Evolutionary conservation across 2,888 invertebrate species (phyloP), one percentile per base, ranked within the genome.

Genomic region (Julus scanicus): DNA sequence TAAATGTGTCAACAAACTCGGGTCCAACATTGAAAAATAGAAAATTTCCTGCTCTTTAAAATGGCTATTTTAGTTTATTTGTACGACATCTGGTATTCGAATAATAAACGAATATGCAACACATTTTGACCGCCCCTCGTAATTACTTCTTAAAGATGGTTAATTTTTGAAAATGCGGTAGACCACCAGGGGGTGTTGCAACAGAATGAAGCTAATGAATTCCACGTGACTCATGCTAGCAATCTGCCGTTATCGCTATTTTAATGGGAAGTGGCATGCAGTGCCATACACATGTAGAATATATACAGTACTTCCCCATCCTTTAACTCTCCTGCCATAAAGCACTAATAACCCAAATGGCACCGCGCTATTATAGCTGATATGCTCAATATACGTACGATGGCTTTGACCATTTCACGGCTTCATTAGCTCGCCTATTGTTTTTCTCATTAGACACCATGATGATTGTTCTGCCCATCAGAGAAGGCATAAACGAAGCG

Each of bases 361-460:
- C 71, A 71, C 71, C 17, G 29, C 9, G 29, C 71, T 71, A 71
- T 71, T 71, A 71, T 71, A 29, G 71, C n/a, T 20, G 71, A 71
- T 71, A 20, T 71, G 71, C 71, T 29, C 71, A 71, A 71, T 29
- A 29, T 29, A 71, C 20, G 71, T 20, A 71, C 71, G 71, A 20
- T 29, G 71, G 71, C 71, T 20, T 29, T 20, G 71, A 20, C n/a
- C 71, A 71, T 71, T 71, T 71, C 71, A 71, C 71, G 71, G 71
- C 29, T 71, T 71, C 71, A 71, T 71, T 71, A 29, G 71, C 71
- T 71, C 71, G 71, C 71, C 71, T 71, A 71, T 71, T 71, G 71
- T 71, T 71, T 71, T 71, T 71, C 71, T 71, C 71, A 71, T 71
- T 71, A 71, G 71, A 71, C 71, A 71, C 71, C 71, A 71, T 29